Evolutionary conservation across 1,140 invertebrate genomes (phyloP).

Genomic region (Camponotus floridanus): DNA sequence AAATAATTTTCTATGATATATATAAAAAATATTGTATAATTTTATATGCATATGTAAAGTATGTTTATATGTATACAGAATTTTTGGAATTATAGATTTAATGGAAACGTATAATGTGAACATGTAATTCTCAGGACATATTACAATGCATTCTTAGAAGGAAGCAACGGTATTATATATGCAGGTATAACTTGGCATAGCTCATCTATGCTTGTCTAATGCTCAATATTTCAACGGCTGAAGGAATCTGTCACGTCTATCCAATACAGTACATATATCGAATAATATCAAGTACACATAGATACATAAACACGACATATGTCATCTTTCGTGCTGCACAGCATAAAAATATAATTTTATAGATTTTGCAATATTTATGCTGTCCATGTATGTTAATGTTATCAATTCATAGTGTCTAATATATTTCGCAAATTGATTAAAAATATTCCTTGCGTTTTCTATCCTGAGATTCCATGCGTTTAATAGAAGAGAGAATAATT

Average conservation of each 20-base stretch:
- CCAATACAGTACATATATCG: constrained; percentile 22
- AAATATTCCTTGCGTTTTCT: not conserved
- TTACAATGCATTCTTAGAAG: constrained; percentile 44
- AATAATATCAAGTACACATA: constrained; percentile 36
- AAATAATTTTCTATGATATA: not conserved
- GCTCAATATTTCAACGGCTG: constrained; percentile 58
- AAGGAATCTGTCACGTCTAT: constrained; percentile 52
- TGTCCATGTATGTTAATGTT: not conserved
- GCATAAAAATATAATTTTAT: constrained; percentile 20
- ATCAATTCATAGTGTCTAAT: not conserved
- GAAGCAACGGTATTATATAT: constrained; percentile 37
- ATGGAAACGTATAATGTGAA: not conserved
- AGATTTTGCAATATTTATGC: constrained; percentile 2
- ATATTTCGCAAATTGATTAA: not conserved
- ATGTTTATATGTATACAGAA: not conserved
- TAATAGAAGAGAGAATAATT: not conserved
- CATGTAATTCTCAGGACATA: constrained; percentile 21
- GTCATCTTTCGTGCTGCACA: not conserved
- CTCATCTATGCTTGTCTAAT: constrained; percentile 55
- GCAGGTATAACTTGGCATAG: constrained; percentile 61
- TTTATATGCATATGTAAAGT: not conserved
- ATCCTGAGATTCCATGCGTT: not conserved
- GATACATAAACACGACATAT: constrained; percentile 51
- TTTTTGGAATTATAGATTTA: constrained; percentile 45
- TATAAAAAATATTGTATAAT: not conserved